A percentile compares a stretch with the other conserved stretches of the same genome.
Conservation (phyloP, 2,888 invertebrate genomes). For the Troides helena region DNA sequence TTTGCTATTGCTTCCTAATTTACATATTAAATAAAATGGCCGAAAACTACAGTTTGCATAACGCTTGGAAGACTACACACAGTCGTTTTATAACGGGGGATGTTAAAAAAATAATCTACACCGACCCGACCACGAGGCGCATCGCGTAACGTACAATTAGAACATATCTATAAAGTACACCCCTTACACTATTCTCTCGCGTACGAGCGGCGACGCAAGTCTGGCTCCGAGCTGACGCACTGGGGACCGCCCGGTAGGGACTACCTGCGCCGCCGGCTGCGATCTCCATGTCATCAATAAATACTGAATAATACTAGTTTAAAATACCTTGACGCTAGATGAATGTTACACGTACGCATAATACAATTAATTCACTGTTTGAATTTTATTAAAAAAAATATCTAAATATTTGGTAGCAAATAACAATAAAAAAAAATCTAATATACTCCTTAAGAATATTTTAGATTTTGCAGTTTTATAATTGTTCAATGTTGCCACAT, state of each 20-base stretch:
- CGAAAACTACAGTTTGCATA: too few relatives aligned
- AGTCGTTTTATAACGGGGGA: conserved; percentile 11
- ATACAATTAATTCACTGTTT: conserved; percentile 15
- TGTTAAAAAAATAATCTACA: conserved; percentile 28
- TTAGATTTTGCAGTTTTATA: too few relatives aligned
- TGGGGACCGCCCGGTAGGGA: neutral
- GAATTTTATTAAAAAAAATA: neutral
- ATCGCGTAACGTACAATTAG: conserved; percentile 32
- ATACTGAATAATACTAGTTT: conserved; percentile 49
- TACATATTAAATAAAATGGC: too few relatives aligned
- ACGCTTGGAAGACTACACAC: conserved; percentile 18
- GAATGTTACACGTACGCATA: conserved; percentile 52
- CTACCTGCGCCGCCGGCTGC: conserved; percentile 4
- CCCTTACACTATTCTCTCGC: conserved; percentile 31
- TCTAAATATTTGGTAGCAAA: too few relatives aligned
- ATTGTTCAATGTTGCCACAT: too few relatives aligned
- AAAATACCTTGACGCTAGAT: conserved; percentile 56
- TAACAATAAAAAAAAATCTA: too few relatives aligned
- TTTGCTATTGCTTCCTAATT: too few relatives aligned
- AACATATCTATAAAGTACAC: conserved; percentile 33
- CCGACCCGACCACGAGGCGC: conserved; percentile 39
- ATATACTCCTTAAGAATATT: too few relatives aligned
- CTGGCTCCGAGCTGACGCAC: neutral
- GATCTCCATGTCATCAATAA: conserved; percentile 38
- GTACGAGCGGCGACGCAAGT: conserved; percentile 31